Evolutionary conservation across 2,888 invertebrate genomes (phyloP), one percentile per base, ranked within the genome.

Genomic region (Meteorus colon): DNA sequence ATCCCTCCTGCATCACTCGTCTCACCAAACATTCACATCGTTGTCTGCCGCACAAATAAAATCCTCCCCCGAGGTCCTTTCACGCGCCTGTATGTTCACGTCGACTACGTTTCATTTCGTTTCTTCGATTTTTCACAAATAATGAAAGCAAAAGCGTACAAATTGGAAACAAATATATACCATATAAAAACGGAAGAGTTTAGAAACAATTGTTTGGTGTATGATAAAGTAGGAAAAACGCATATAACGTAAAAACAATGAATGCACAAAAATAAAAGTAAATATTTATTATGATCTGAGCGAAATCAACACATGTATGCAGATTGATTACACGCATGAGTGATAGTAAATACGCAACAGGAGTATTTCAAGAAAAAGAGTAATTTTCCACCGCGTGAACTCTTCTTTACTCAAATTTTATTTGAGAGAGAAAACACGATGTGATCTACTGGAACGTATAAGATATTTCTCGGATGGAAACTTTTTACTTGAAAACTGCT

Each of bases 1-100:
- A 75, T 77, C 48, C 37, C 73, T 66, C 55, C 55, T 34, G 31
- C 59, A 69, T 55, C 69, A 55, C 59, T 12, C 72, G 16, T 55
- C 19, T 55, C 55, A 55, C 55, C 55, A 48, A 69, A 69, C 69
- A 63, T 48, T 34, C 65, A 34, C 63, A 31, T 63, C 63, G 55
- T 24, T 19, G 29, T 63, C 16, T 12, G 6, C 41, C 41, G 1
- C 41, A 65, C 55, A 19, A 55, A 19, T 55, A 37, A 65, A 65
- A 34, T 5, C 31, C 48, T 37, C 72, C n/a, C 16, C 12, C 41
- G 41, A 34, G 45, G 45, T n/a, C 34, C 19, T 12, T 14, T 19
- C 48, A 37, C 24, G 41, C 16, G 16, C 34, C 19, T 10, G n/a
- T 29, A 37, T 27, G 48, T 71, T 71, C 27, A 70, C 70, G 10